phyloP scores from a whole-genome alignment of 2,113 vertebrate species.

The Myotis davidii region DNA sequence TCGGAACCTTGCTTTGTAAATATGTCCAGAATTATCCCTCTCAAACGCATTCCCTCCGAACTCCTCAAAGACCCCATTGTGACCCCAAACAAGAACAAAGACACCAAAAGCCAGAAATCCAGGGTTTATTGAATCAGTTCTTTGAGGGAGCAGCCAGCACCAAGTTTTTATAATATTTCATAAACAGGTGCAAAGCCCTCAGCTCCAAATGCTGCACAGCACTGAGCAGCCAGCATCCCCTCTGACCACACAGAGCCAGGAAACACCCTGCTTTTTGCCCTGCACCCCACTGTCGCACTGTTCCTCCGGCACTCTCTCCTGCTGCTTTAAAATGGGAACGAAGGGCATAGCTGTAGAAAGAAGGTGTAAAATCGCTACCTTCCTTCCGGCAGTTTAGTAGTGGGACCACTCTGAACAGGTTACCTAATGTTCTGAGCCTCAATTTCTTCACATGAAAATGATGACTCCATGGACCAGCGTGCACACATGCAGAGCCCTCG shows the following conservation, averaged over 20 bases:
- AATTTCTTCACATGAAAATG: not conserved
- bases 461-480: not conserved
- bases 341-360: not conserved
- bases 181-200: not conserved
- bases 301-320: not conserved
- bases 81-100: constrained; percentile 36
- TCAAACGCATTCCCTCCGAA: not conserved
- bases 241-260: not conserved
- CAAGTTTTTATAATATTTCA: not conserved
- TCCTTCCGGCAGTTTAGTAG: not conserved
- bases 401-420: not conserved
- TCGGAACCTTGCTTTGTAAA: not conserved
- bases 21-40: not conserved
- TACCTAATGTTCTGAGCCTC: not conserved
- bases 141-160: not conserved
- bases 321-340: not conserved
- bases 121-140: not conserved
- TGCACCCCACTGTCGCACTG: not conserved
- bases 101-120: not conserved
- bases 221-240: not conserved
- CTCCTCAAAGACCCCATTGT: not conserved
- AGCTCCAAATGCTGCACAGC: not conserved
- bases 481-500: too few relatives aligned
- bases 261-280: not conserved
- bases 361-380: not conserved